Conservation (phyloP, 2,113 vertebrate genomes). For the Collichthys lucidus region DNA sequence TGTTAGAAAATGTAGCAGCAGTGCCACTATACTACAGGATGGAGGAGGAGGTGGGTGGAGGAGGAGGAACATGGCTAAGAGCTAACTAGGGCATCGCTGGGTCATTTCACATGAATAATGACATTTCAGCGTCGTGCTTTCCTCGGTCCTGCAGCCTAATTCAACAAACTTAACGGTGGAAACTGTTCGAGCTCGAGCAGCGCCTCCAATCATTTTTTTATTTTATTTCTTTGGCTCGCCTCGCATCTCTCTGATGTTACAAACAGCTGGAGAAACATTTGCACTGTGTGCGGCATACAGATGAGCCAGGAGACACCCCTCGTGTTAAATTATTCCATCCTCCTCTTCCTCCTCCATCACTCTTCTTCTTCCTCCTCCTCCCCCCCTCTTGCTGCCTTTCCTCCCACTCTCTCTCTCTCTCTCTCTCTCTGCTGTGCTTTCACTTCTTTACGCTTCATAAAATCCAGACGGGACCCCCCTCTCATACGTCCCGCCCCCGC, state of each 20-base stretch:
- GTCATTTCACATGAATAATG: conserved; percentile 81
- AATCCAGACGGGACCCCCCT: conserved; percentile 83
- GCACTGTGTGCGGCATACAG: conserved; percentile 67
- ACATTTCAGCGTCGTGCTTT: conserved; percentile 71
- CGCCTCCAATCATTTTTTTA: conserved; percentile 40
- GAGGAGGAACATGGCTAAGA: conserved; percentile 48
- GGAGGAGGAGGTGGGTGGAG: conserved; percentile 11
- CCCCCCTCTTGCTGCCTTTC: conserved; percentile 62
- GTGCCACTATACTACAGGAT: conserved; percentile 49
- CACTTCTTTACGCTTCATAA: conserved; percentile 80
- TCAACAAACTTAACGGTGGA: conserved; percentile 61
- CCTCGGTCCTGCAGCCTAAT: conserved; percentile 58
- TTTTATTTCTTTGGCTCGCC: too few relatives aligned
- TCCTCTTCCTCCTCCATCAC: conserved; percentile 53
- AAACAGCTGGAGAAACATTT: conserved; percentile 79
- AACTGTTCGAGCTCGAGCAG: conserved; percentile 51
- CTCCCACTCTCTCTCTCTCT: conserved; percentile 29
- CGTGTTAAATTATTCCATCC: conserved; percentile 80
- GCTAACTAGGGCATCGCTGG: conserved; percentile 74
- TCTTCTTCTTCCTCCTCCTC: conserved; percentile 44
- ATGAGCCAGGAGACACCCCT: conserved; percentile 79
- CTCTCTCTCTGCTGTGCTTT: conserved; percentile 67
- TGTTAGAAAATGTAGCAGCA: conserved; percentile 71
- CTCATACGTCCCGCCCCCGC: conserved; percentile 70
- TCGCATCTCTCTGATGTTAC: conserved; percentile 32